phyloP scores from a whole-genome alignment of 2,113 vertebrate genomes.

The Gasterosteus aculeatus region DNA sequence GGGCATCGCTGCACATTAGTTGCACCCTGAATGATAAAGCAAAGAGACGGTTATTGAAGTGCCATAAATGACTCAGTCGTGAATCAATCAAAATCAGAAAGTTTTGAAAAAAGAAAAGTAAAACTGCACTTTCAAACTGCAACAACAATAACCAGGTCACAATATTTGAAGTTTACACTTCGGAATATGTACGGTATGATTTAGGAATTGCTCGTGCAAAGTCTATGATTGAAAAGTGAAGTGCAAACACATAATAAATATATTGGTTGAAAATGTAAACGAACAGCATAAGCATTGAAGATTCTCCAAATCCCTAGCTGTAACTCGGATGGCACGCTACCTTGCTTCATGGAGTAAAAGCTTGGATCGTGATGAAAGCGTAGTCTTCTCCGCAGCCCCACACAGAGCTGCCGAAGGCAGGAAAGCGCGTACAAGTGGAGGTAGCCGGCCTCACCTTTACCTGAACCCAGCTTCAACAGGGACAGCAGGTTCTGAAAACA shows the following conservation, averaged over 20 bases:
- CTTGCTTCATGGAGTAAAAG: conserved; percentile 89
- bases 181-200: background rate
- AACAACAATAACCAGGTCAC: background rate
- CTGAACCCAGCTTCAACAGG: conserved; percentile 85
- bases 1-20: background rate
- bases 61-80: background rate
- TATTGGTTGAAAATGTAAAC: background rate
- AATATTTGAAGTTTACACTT: background rate
- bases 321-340: conserved; percentile 64
- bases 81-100: background rate
- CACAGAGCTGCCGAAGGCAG: conserved; percentile 90
- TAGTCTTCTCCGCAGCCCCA: conserved; percentile 86
- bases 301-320: background rate
- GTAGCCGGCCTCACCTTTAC: conserved; percentile 81
- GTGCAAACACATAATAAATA: background rate
- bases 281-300: background rate
- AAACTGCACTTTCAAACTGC: background rate
- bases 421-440: conserved; percentile 86
- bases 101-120: background rate
- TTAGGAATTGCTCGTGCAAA: background rate
- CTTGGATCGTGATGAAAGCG: conserved; percentile 93
- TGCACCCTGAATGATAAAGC: background rate
- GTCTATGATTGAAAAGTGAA: background rate
- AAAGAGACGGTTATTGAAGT: background rate
- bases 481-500: conserved; percentile 87